Evolutionary conservation across 2,888 invertebrate species (phyloP), one percentile per base, ranked within the genome.

Genomic region (Fragum fragum): DNA sequence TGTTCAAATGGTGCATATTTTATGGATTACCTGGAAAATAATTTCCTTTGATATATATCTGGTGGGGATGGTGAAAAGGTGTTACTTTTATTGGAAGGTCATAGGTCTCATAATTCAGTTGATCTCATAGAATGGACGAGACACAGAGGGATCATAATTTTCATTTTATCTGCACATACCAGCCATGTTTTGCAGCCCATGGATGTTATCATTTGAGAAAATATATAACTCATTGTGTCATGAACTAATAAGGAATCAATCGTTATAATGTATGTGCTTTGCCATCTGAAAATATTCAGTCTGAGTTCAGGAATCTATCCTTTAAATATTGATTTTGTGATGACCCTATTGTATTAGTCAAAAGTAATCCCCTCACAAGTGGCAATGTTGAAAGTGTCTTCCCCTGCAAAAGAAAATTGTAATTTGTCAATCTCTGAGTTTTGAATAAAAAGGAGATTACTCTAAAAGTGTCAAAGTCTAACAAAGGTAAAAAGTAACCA

Each of bases 1-100:
- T 85, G 83, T 80, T 85, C 85, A 14, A 83, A 81, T 42, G n/a
- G 32, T 5, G 70, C 14, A 1, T 21, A 79, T 14, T 86, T 83
- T 55, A 14, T 69, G 61, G 7, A 83, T 7, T 83, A 83, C 52
- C 18, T 86, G 7, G 52, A 71, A 23, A 18, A 80, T n/a, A 80
- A 85, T 47, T 85, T 85, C 42, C 7, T 82, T 2, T 80, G 80
- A 53, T 73, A 42, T 63, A 29, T 78, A 21, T 80, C 85, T 14
- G 76, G 69, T 7, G 32, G 68, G 16, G 39, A n/a, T 16, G 55
- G 66, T 21, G 26, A 80, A 29, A 71, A 53, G 21, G 39, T 77
- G 6, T 63, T 82, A 0, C 63, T 80, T 0, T 16, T 85, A 9
- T 36, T 77, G 16, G 61, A 74, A 68, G 78, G 80, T 1, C 75